Evolutionary conservation across 2,888 invertebrate species (phyloP), one percentile per base, ranked within the genome.

Genomic region (Creontiades dilutus): DNA sequence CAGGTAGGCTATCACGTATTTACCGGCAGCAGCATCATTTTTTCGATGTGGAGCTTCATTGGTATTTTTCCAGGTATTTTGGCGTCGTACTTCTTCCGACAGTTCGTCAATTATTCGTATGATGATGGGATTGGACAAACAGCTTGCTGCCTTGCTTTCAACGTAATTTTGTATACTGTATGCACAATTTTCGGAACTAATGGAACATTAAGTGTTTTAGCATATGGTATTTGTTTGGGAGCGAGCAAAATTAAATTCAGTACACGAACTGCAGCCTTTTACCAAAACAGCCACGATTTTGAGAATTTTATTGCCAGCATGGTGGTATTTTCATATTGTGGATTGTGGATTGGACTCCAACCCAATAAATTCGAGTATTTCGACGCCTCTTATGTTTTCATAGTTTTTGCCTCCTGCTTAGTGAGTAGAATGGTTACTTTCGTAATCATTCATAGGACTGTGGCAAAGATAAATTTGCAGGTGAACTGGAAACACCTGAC

Each of bases 211-310:
- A 55, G 52, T 47, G 88, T 88, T 3, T 27, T 88, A 3, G 78
- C 88, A 0, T 88, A 27, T 55, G 88, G 88, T 0, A 78, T 88
- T 28, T 88, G 48, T n/a, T 55, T 88, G 52, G 88, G 88, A 19
- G 52, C 88, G 11, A 88, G 88, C 23, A 88, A 88, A 88, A 55
- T 88, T 14, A 88, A 88, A 88, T 88, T 88, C 14, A 88, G 52
- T 52, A 78, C 48, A 11, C 47, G 28, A 55, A 80, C 88, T 28
- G 76, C 88, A 5, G n/a, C 37, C 16, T 88, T 78, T n/a, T 88
- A 52, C 78, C n/a, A 52, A n/a, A 13, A 78, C 88, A 52, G 13
- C 19, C 48, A 88, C 16, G 52, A 78, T 55, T 76, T 78, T n/a
- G 19, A 23, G 16, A 48, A 76, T 28, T 55, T 78, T n/a, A 7